Conservation (phyloP, 2,113 vertebrate species). For the Eptesicus fuscus region DNA sequence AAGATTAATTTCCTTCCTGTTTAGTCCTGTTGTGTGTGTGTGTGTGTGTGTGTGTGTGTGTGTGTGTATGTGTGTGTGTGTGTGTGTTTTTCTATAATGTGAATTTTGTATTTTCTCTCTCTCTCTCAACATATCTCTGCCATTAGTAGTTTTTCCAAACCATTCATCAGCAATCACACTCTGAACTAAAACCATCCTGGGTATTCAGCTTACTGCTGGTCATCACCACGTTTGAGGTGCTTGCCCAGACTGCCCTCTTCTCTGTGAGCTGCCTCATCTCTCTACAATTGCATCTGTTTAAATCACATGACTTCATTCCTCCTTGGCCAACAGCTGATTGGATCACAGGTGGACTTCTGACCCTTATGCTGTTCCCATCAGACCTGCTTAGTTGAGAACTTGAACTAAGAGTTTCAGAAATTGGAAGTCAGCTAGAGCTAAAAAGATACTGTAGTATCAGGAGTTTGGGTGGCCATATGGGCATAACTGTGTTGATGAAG, state of each 20-base stretch:
- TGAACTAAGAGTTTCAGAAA: background rate
- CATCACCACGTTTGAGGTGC: background rate
- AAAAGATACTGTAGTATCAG: background rate
- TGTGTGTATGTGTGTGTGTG: too few relatives aligned
- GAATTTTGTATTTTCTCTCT: background rate
- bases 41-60: background rate
- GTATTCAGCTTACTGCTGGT: background rate
- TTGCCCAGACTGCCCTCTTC: background rate
- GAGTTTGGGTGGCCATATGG: background rate
- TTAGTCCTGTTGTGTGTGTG: background rate
- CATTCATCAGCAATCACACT: background rate
- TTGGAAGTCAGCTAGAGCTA: background rate
- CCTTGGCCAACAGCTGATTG: background rate
- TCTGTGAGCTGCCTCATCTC: background rate
- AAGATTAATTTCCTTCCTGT: slow-evolving; percentile 34
- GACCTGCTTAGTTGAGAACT: background rate
- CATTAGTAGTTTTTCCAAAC: slow-evolving; percentile 35
- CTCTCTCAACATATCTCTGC: background rate
- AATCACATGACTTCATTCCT: background rate
- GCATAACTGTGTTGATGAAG: background rate
- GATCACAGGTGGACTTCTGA: background rate
- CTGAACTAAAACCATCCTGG: background rate
- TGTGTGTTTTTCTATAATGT: background rate
- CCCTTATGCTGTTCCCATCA: background rate
- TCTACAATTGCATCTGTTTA: background rate